phyloP scores from a whole-genome alignment of 2,797 vertebrate species.

The Taenioides sp. region DNA sequence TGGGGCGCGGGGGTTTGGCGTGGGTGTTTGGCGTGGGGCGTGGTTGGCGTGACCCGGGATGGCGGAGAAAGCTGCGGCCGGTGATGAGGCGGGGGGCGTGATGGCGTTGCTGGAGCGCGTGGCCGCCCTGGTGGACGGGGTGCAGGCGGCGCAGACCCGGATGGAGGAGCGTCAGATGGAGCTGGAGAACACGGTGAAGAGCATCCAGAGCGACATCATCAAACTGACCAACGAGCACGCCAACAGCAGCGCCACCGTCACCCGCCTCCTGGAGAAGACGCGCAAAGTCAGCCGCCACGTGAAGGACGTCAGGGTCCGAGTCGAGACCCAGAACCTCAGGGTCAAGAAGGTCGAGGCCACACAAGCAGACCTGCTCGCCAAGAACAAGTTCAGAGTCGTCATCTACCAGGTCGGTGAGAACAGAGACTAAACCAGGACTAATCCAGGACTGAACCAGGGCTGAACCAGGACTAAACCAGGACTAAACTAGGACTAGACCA shows the following conservation, averaged over 20 bases:
- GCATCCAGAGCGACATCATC: constrained; percentile 88
- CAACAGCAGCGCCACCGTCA: constrained; percentile 81
- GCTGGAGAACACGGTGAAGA: constrained; percentile 89
- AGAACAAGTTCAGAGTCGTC: constrained; percentile 97
- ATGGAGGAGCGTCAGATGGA: constrained; percentile 93
- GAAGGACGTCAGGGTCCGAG: constrained; percentile 90
- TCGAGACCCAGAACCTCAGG: constrained; percentile 88
- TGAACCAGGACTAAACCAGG: neutral
- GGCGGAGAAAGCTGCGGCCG: constrained; percentile 70
- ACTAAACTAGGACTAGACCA: neutral
- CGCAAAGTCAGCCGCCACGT: constrained; percentile 91
- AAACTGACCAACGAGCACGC: constrained; percentile 89
- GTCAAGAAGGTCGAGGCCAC: constrained; percentile 92
- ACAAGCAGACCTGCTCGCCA: constrained; percentile 91
- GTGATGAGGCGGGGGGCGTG: constrained; percentile 82
- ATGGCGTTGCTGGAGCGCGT: constrained; percentile 92
- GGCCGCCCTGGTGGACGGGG: constrained; percentile 89
- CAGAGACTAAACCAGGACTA: neutral
- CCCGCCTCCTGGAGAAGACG: constrained; percentile 93
- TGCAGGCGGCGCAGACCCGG: constrained; percentile 91
- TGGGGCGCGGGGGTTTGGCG: too few species aligned
- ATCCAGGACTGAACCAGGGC: neutral
- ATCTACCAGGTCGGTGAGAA: constrained; percentile 82
- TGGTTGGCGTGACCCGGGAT: constrained; percentile 36
- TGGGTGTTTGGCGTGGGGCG: too few species aligned